These are phyloP conservation scores for Antheraea pernyi DNA, from an alignment of 1,140 invertebrate species.

Conservation along the genomic window DNA sequence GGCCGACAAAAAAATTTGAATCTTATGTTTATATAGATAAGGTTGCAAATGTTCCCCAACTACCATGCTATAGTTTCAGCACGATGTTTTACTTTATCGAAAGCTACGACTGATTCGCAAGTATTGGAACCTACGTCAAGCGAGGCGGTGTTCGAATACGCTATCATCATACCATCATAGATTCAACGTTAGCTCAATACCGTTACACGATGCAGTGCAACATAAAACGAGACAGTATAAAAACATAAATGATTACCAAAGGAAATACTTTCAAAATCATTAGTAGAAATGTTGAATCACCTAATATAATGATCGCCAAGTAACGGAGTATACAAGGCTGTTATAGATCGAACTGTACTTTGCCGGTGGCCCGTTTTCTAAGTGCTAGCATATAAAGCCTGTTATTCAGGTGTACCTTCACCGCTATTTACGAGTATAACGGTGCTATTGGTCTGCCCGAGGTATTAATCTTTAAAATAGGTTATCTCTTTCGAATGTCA, in stretches of 20 bases:
- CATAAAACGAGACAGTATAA: too few species aligned
- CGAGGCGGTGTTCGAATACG: too few species aligned
- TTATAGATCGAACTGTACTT: constrained; percentile 1
- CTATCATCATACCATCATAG: too few species aligned
- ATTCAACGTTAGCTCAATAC: too few species aligned
- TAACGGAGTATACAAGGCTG: not conserved
- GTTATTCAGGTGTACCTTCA: not conserved
- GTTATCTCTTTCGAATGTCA: not conserved
- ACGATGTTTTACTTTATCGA: too few species aligned
- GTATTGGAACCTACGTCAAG: too few species aligned
- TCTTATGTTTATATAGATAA: too few species aligned
- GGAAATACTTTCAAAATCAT: not conserved
- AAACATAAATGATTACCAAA: not conserved
- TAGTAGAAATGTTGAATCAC: not conserved
- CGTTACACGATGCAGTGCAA: too few species aligned
- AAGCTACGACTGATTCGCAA: too few species aligned
- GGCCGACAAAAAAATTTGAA: too few species aligned
- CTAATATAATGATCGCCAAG: not conserved
- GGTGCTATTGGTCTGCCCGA: not conserved
- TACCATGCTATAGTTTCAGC: too few species aligned
- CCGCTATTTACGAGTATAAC: not conserved
- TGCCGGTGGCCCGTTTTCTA: not conserved
- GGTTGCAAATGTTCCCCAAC: too few species aligned
- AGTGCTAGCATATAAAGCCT: not conserved
- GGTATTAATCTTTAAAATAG: constrained; percentile 1